These are phyloP conservation scores for Apamea anceps DNA, from an alignment of 2,888 invertebrate genomes.

Conservation along the genomic window DNA sequence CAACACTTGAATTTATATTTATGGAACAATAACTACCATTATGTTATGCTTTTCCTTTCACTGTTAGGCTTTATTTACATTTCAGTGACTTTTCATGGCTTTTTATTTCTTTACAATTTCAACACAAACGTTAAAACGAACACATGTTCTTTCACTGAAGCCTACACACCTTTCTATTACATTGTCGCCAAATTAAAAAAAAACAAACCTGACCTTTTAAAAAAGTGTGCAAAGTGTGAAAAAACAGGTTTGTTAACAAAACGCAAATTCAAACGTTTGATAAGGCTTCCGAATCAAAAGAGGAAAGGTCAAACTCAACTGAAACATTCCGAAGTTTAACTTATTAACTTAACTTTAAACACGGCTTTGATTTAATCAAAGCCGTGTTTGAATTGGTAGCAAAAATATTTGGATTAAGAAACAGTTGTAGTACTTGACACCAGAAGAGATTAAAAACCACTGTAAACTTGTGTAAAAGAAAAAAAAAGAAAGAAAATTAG, in stretches of 20 bases:
- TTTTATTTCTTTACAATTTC: neutral
- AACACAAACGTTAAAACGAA: neutral
- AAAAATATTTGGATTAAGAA: slow-evolving; percentile 31
- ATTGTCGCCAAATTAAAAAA: slow-evolving; percentile 8
- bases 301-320: slow-evolving; percentile 31
- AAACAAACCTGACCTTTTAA: neutral
- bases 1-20: neutral
- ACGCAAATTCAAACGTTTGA: slow-evolving; percentile 27
- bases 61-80: neutral
- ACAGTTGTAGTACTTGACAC: neutral
- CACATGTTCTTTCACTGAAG: neutral
- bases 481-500: no score
- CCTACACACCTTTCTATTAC: neutral
- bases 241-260: slow-evolving; percentile 35
- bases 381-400: slow-evolving; percentile 12
- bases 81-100: neutral
- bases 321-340: slow-evolving; percentile 38
- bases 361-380: no score
- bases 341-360: no score
- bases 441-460: no score
- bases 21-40: neutral
- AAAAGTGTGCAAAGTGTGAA: slow-evolving; percentile 14
- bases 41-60: neutral
- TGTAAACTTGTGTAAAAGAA: neutral
- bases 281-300: slow-evolving; percentile 18